Conservation (phyloP, 2,113 vertebrate species). For the Apteryx owenii region DNA sequence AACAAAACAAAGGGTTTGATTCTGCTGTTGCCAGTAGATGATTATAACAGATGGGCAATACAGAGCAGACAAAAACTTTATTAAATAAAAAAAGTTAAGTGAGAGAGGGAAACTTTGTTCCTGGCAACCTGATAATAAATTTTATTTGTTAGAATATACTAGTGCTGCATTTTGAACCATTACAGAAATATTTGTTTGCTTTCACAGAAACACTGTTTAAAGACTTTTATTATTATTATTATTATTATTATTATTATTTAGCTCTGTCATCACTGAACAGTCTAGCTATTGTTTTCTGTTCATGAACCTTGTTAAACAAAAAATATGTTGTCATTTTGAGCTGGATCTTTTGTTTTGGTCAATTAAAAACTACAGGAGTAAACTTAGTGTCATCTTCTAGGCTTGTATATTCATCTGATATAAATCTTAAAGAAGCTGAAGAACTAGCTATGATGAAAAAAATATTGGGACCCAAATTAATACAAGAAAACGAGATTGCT, state of each 20-base stretch:
- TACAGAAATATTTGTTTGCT: not conserved
- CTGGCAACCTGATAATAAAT: not conserved
- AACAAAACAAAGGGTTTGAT: not conserved
- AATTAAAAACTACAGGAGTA: not conserved
- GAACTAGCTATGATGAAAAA: conserved; percentile 71
- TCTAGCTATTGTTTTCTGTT: not conserved
- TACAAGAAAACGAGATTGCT: conserved; percentile 5
- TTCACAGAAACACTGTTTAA: not conserved
- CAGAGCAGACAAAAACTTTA: not conserved
- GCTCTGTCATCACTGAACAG: not conserved
- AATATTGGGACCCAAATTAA: not conserved
- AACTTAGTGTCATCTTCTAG: conserved; percentile 69
- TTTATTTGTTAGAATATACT: not conserved
- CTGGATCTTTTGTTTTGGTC: not conserved
- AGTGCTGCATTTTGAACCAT: not conserved
- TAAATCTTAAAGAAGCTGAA: conserved; percentile 73
- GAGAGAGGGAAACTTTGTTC: not conserved
- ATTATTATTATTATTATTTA: not conserved
- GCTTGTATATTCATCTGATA: conserved; percentile 78
- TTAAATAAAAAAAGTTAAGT: not conserved
- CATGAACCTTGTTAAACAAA: not conserved
- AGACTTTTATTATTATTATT: not conserved
- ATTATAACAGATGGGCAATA: not conserved
- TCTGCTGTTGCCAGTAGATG: not conserved
- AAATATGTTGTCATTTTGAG: not conserved